These are phyloP conservation scores for Sinodicranocentrus sp. DNA, from an alignment of 2,888 invertebrate genomes.

Conservation along the genomic window DNA sequence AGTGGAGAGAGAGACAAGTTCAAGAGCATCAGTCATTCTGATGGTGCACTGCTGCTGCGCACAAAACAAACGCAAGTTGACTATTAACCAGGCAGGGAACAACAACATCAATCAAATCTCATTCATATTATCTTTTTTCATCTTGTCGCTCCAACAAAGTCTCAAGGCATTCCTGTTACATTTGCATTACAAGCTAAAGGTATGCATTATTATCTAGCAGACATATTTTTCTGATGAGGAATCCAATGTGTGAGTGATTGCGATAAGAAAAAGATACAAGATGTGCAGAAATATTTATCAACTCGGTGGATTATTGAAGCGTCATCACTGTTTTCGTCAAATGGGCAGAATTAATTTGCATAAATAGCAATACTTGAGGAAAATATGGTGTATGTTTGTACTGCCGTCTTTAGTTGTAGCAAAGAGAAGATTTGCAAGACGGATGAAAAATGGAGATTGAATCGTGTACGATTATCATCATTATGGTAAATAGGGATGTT, in stretches of 20 bases:
- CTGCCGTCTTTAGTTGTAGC: neutral
- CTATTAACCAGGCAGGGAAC: conserved; percentile 38
- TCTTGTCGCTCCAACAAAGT: neutral
- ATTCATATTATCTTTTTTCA: conserved; percentile 50
- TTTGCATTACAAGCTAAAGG: neutral
- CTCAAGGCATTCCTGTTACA: conserved; percentile 34
- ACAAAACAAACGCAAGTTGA: neutral
- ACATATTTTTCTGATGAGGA: neutral
- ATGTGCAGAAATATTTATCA: neutral
- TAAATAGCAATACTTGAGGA: conserved; percentile 39
- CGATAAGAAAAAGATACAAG: conserved; percentile 1
- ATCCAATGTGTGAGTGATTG: neutral
- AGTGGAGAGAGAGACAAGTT: conserved; percentile 69
- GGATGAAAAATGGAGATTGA: neutral
- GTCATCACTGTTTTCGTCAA: conserved; percentile 28
- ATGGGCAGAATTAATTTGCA: conserved; percentile 54
- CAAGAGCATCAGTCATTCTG: conserved; percentile 73
- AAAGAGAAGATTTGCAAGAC: conserved; percentile 11
- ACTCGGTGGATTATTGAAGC: neutral
- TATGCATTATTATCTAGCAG: neutral
- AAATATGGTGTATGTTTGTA: neutral
- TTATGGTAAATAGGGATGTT: conserved; percentile 26
- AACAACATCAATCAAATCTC: conserved; percentile 54
- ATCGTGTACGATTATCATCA: neutral
- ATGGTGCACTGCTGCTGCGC: neutral